Evolutionary conservation across 2,888 invertebrate genomes (phyloP).

Genomic region (Saturnia pavonia): DNA sequence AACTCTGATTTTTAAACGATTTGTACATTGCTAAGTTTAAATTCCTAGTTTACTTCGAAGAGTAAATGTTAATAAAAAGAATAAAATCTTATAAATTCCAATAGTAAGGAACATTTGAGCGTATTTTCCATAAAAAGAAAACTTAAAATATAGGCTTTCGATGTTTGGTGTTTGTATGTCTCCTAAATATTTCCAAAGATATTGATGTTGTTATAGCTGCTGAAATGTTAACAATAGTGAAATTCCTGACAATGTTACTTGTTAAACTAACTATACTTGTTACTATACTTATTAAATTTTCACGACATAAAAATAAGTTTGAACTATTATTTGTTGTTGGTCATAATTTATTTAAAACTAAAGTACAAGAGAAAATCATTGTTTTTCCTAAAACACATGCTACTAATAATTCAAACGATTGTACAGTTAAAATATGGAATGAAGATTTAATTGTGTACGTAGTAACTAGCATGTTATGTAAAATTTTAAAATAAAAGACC

Average conservation of each 20-base stretch:
- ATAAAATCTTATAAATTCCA: neutral
- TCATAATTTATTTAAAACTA: neutral
- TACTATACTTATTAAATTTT: neutral
- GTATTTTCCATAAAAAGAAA: neutral
- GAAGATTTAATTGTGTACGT: neutral
- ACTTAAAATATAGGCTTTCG: neutral
- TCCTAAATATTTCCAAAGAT: neutral
- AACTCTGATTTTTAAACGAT: neutral
- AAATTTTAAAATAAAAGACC: neutral
- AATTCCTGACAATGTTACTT: neutral
- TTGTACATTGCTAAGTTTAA: neutral
- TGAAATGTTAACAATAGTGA: slow-evolving; percentile 2
- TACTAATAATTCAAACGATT: neutral
- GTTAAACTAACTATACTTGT: too few species aligned
- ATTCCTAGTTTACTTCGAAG: neutral
- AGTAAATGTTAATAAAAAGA: neutral
- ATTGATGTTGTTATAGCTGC: slow-evolving; percentile 2
- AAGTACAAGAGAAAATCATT: neutral
- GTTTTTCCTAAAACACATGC: neutral
- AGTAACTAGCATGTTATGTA: neutral
- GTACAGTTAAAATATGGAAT: neutral
- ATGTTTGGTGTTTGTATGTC: slow-evolving; percentile 4
- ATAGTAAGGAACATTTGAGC: neutral
- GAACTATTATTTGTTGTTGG: neutral
- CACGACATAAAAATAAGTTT: neutral